Conservation (phyloP, 1,140 invertebrate genomes). For the Lanistes nyassanus region DNA sequence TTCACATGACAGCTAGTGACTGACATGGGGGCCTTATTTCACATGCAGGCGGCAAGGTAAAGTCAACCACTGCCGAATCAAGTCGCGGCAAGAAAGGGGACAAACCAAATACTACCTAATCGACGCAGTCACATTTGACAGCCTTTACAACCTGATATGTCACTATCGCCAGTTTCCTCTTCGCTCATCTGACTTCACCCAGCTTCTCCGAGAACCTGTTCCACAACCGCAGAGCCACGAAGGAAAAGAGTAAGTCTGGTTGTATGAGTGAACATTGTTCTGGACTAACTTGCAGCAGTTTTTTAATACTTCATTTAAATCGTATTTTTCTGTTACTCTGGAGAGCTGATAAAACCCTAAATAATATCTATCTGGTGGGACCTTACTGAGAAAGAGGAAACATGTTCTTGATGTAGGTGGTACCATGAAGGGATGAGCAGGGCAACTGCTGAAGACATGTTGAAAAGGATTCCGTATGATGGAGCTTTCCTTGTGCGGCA, state of each 20-base stretch:
- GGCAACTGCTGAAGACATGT: conserved; percentile 85
- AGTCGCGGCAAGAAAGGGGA: conserved; percentile 86
- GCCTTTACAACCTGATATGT: conserved; percentile 90
- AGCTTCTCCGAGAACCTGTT: conserved; percentile 88
- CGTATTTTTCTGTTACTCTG: too few species aligned
- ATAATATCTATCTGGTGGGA: too few species aligned
- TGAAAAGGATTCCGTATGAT: conserved; percentile 83
- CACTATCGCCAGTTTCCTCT: conserved; percentile 89
- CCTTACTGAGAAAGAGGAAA: too few species aligned
- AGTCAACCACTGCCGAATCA: conserved; percentile 93
- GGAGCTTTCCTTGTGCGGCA: conserved; percentile 91
- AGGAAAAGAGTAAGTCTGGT: conserved; percentile 77
- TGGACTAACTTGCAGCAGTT: too few species aligned
- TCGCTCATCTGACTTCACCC: conserved; percentile 87
- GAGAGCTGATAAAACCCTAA: too few species aligned
- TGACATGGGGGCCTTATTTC: conserved; percentile 15
- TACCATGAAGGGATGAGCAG: conserved; percentile 85
- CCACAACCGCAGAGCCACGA: conserved; percentile 95
- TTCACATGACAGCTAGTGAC: neutral
- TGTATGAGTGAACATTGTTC: too few species aligned
- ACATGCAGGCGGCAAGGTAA: conserved; percentile 78
- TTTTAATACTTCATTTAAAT: too few species aligned
- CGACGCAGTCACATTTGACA: conserved; percentile 90
- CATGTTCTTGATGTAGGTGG: conserved; percentile 77
- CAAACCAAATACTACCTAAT: conserved; percentile 92